Evolutionary conservation across 2,888 invertebrate species (phyloP), one percentile per base, ranked within the genome.

Genomic region (Brachycybe producta): DNA sequence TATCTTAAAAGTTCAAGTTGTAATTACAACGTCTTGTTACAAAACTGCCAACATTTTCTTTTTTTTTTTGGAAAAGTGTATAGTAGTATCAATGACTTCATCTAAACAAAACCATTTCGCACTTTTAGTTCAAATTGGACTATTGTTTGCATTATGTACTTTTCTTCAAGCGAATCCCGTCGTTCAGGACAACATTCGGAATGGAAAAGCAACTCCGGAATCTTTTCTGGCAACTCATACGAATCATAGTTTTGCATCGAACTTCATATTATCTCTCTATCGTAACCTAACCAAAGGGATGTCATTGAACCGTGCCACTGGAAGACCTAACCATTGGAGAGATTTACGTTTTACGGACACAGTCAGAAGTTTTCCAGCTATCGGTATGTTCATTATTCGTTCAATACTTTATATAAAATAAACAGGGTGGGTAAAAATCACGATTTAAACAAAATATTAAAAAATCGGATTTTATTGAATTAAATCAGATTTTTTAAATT

Each of bases 211-310:
- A 30, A 30, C n/a, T 11, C 32, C 47, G 15, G 44, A 51, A 21
- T 5, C 32, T 5, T 51, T 51, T 23, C 26, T 51, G 1, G 21
- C 44, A 4, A 19, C 51, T 11, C 39, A 51, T 17, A 36, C 44
- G 3, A 1, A 35, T 5, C 44, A 51, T 17, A 43, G 28, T 2
- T 28, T 51, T 5, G 34, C 51, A 26, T 36, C 44, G 8, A 30
- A 51, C 26, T 51, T 51, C 23, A 36, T 51, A 8, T 24, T 45
- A 13, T 36, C 51, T 3, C 7, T 51, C 13, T 51, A 51, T 27
- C 15, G 26, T 4, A 51, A 51, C 35, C 27, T 51, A 15, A 45
- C 28, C 44, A 24, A 45, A 35, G 51, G 51, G 26, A 15, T 41
- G 23, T 17, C 49, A 27, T 27, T 51, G 38, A 51, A 38, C 28